These are phyloP conservation scores for Drosophila conformis DNA, from an alignment of 2,888 invertebrate genomes.

Conservation along the genomic window DNA sequence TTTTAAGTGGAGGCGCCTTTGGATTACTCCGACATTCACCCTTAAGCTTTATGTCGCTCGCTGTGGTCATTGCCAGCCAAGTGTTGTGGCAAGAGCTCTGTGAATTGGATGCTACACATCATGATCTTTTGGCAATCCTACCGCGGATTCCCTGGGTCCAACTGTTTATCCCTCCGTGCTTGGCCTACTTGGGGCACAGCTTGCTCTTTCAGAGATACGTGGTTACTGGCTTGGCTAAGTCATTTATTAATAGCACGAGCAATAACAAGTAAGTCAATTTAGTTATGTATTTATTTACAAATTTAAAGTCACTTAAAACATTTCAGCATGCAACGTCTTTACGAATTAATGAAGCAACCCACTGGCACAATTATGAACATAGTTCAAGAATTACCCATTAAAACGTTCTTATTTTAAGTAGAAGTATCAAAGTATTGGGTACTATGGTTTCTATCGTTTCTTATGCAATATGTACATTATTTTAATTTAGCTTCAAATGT, in stretches of 20 bases:
- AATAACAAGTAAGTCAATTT: conserved; percentile 47
- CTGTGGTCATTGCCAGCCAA: conserved; percentile 55
- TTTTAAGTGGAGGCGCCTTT: conserved; percentile 58
- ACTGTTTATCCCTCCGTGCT: conserved; percentile 51
- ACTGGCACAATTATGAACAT: conserved; percentile 16
- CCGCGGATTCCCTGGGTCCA: conserved; percentile 53
- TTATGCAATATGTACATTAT: background rate
- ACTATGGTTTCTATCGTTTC: background rate
- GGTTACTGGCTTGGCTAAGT: conserved; percentile 36
- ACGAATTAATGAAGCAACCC: conserved; percentile 24
- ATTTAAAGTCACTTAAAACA: background rate
- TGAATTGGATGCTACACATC: background rate
- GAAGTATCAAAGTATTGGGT: background rate
- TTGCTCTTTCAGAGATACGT: conserved; percentile 30
- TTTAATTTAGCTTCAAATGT: background rate
- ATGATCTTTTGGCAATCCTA: conserved; percentile 18
- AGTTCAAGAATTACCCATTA: conserved; percentile 9
- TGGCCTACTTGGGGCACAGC: conserved; percentile 59
- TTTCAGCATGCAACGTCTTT: conserved; percentile 47
- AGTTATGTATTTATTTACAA: background rate
- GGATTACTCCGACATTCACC: conserved; percentile 33
- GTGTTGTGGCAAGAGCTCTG: conserved; percentile 58
- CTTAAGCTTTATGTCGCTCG: conserved; percentile 50
- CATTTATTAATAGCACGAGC: conserved; percentile 52
- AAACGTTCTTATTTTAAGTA: conserved; percentile 39